Evolutionary conservation across 2,888 invertebrate species (phyloP).

Genomic region (Tetheella fluctuosa): DNA sequence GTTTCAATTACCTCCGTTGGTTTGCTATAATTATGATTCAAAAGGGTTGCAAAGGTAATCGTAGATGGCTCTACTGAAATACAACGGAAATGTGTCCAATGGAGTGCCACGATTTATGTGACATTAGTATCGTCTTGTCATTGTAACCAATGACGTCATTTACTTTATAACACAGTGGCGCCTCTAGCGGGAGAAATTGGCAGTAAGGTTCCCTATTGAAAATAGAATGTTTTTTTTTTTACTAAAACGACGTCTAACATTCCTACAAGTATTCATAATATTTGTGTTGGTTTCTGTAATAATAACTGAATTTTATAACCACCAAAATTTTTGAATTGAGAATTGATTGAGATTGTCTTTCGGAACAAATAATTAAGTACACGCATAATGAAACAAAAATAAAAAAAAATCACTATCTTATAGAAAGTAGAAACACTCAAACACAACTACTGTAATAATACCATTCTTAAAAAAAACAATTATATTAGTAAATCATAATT

Average conservation of each 20-base stretch:
- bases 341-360: not conserved
- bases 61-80: too few relatives aligned
- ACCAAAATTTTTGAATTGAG: too few relatives aligned
- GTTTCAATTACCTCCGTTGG: slow-evolving; percentile 44
- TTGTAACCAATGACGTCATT: too few relatives aligned
- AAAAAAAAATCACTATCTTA: not conserved
- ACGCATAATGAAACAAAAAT: not conserved
- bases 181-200: too few relatives aligned
- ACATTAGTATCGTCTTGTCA: too few relatives aligned
- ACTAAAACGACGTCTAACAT: not conserved
- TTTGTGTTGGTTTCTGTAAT: not conserved
- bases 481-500: not conserved
- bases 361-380: not conserved
- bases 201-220: too few relatives aligned
- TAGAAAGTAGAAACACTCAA: not conserved
- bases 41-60: too few relatives aligned
- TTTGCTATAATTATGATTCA: not conserved
- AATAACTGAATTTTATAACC: too few relatives aligned
- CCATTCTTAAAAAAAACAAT: not conserved
- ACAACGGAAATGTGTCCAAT: too few relatives aligned
- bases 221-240: too few relatives aligned
- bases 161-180: too few relatives aligned
- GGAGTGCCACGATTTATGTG: too few relatives aligned
- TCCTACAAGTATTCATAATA: not conserved
- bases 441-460: not conserved